Conservation (phyloP, 2,888 invertebrate species). For the Pelosia muscerda region DNA sequence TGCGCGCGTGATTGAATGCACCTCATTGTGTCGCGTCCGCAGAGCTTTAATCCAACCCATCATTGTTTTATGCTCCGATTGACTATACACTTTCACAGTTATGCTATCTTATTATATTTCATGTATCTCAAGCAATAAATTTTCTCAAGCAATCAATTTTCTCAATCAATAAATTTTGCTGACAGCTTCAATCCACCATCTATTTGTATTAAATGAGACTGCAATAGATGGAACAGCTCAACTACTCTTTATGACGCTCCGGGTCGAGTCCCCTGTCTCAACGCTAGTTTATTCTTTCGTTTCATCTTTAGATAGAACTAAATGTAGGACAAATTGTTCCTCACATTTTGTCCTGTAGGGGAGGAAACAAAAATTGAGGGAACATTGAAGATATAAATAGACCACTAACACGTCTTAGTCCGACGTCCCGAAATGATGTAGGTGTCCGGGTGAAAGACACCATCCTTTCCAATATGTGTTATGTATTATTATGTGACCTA, state of each 20-base stretch:
- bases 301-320: too few species aligned
- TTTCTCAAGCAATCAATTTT: too few species aligned
- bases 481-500: too few species aligned
- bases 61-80: conserved; percentile 42
- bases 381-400: too few species aligned
- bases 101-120: conserved; percentile 19
- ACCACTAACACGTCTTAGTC: background rate
- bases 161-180: too few species aligned
- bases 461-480: too few species aligned
- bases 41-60: conserved; percentile 35
- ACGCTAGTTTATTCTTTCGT: too few species aligned
- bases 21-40: conserved; percentile 45
- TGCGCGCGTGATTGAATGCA: conserved; percentile 62
- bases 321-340: background rate
- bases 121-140: too few species aligned
- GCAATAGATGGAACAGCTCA: background rate
- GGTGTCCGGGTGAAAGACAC: background rate
- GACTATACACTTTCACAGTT: conserved; percentile 34
- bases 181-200: background rate
- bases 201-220: background rate
- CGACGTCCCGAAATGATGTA: too few species aligned
- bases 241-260: background rate
- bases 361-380: too few species aligned
- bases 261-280: background rate
- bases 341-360: background rate